Evolutionary conservation across 2,113 vertebrate species (phyloP).

Genomic region (Laticauda laticaudata): DNA sequence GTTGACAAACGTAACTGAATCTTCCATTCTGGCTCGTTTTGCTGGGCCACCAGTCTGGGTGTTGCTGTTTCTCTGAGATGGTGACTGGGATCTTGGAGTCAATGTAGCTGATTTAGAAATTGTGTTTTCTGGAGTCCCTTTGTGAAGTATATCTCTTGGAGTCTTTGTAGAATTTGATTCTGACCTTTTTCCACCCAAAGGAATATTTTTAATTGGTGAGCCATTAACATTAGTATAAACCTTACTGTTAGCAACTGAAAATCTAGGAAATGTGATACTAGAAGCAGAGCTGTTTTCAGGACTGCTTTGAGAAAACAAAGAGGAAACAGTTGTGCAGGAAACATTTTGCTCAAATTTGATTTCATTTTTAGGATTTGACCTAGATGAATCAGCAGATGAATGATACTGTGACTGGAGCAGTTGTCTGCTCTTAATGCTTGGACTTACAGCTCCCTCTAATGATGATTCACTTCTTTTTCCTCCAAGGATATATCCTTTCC

Average conservation of each 20-base stretch:
- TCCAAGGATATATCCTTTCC: slow-evolving; percentile 83
- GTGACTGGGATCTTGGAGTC: not conserved
- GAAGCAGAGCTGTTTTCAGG: slow-evolving; percentile 30
- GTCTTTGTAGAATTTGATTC: slow-evolving; percentile 10
- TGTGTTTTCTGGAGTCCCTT: slow-evolving; percentile 16
- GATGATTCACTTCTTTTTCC: slow-evolving; percentile 46
- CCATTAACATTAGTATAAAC: slow-evolving; percentile 74
- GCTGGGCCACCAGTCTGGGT: not conserved
- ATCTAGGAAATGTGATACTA: slow-evolving; percentile 59
- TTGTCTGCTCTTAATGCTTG: slow-evolving; percentile 31
- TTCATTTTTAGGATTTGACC: slow-evolving; percentile 39
- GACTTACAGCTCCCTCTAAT: slow-evolving; percentile 35
- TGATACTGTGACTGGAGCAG: slow-evolving; percentile 11
- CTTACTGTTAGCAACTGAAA: slow-evolving; percentile 70
- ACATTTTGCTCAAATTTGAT: slow-evolving; percentile 39
- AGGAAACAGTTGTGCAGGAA: not conserved
- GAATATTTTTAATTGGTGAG: slow-evolving; percentile 70
- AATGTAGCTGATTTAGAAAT: slow-evolving; percentile 10
- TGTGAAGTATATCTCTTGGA: not conserved
- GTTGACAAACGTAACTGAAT: slow-evolving; percentile 53
- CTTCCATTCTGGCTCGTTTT: slow-evolving; percentile 59
- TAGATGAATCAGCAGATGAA: slow-evolving; percentile 22
- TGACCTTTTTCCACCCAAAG: slow-evolving; percentile 1
- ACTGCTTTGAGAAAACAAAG: not conserved
- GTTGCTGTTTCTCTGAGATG: slow-evolving; percentile 8